Evolutionary conservation across 2,797 vertebrate species (phyloP), one percentile per base, ranked within the genome.

Genomic region (Lepilemur ruficaudatus): DNA sequence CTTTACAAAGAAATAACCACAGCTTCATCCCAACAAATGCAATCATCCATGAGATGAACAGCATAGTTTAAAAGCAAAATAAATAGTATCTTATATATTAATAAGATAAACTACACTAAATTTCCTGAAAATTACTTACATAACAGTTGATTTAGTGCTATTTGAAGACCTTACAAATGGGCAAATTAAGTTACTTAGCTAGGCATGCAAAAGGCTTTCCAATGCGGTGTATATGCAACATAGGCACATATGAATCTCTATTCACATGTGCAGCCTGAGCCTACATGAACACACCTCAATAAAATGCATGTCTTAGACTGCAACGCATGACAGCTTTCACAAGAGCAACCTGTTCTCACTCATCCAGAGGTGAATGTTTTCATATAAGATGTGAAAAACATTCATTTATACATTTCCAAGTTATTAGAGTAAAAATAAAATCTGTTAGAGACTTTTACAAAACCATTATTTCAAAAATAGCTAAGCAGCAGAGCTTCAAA

Each of bases 391-490:
- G 69, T 76, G 41, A 87, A 76, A 92, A 97, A 35, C 10, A 76
- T 38, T 59, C 43, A 30, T 96, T 95, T 78, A 86, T 63, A 72
- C 32, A 50, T 92, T 82, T 96, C 63, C 61, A 75, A 65, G 63
- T 78, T 95, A 86, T 89, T 70, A 91, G 69, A 82, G 41, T 80
- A n/a, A 75, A 78, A 73, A 83, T 79, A 50, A 23, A 88, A 91
- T 22, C 32, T 55, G 57, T 78, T 50, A 63, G 43, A 73, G 75
- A 88, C 48, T 76, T 95, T 55, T 75, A 81, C 12, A 84, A 91
- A 95, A 78, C 67, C 75, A 88, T 63, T 85, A 88, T 76, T 94
- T 97, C 82, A 95, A 89, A 95, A 88, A 88, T 25, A 95, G 52
- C 75, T 78, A 86, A 94, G 43, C 1, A 14, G 14, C 23, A 79